Conservation (phyloP, 2,888 invertebrate genomes). For the Iphiclides podalirius region DNA sequence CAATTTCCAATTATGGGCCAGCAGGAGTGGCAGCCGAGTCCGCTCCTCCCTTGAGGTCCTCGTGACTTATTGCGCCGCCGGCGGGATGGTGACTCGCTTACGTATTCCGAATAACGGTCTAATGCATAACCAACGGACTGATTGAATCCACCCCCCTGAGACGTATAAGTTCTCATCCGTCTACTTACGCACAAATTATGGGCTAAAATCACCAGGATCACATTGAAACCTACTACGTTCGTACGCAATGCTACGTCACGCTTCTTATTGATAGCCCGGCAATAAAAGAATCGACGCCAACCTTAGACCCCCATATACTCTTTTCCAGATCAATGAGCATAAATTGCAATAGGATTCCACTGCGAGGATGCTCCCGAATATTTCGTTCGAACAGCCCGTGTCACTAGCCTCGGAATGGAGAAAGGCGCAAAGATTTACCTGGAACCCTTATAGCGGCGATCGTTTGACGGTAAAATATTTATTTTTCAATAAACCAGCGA, state of each 20-base stretch:
- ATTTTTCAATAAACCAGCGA: conserved; percentile 51
- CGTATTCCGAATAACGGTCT: conserved; percentile 72
- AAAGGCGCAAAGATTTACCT: conserved; percentile 70
- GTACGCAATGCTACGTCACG: conserved; percentile 49
- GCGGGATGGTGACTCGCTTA: conserved; percentile 55
- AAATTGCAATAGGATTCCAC: conserved; percentile 77
- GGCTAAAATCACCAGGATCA: conserved; percentile 26
- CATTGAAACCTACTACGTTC: too few relatives aligned
- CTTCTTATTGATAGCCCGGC: conserved; percentile 68
- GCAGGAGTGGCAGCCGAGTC: conserved; percentile 48
- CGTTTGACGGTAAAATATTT: conserved; percentile 62
- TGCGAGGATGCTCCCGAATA: conserved; percentile 64
- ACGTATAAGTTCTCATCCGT: conserved; percentile 46
- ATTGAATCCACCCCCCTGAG: conserved; percentile 56
- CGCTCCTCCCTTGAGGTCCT: conserved; percentile 57
- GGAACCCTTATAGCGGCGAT: conserved; percentile 50
- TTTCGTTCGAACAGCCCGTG: conserved; percentile 55
- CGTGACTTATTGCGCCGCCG: conserved; percentile 67
- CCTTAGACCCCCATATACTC: conserved; percentile 71
- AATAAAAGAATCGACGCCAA: conserved; percentile 72
- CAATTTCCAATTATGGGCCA: conserved; percentile 74
- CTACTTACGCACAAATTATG: conserved; percentile 29
- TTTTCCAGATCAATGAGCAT: conserved; percentile 74
- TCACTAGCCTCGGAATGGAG: conserved; percentile 44
- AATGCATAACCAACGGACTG: conserved; percentile 42